phyloP scores from a whole-genome alignment of 64 coral and sea anemone species.

The Hydrozoanthus tunicans region DNA sequence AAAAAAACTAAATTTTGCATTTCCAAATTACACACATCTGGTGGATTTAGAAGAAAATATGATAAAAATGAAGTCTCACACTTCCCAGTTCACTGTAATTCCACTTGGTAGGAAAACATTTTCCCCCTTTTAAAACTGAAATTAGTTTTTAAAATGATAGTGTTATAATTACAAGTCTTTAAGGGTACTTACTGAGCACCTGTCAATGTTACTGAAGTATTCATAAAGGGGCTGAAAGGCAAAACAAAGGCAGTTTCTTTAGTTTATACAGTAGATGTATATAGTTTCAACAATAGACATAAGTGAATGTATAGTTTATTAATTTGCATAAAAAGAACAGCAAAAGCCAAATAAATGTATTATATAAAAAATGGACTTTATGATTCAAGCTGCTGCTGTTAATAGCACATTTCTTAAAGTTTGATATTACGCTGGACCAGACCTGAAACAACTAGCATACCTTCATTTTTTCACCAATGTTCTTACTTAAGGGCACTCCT shows the following conservation, averaged over 20 bases:
- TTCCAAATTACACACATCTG: too few species aligned
- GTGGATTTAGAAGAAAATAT: too few species aligned
- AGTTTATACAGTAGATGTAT: too few species aligned
- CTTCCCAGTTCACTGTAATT: too few species aligned
- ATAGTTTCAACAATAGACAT: too few species aligned
- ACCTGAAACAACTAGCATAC: not conserved
- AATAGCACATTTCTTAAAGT: not conserved
- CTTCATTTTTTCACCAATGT: slow-evolving; percentile 17
- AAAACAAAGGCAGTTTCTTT: not conserved
- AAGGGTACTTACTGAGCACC: slow-evolving; percentile 17
- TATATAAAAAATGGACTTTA: too few species aligned
- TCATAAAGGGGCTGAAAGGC: slow-evolving; percentile 26
- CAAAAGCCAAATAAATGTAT: too few species aligned
- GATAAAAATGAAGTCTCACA: too few species aligned
- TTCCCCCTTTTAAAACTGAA: not conserved
- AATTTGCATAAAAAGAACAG: too few species aligned
- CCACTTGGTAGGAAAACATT: too few species aligned
- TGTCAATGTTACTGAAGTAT: slow-evolving; percentile 7
- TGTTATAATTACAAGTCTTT: not conserved
- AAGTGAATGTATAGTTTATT: too few species aligned
- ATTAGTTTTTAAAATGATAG: not conserved
- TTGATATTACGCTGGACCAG: not conserved
- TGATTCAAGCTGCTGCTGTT: not conserved
- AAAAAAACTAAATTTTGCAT: too few species aligned
- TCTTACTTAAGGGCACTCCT: slow-evolving; percentile 48